A percentile compares a stretch with the other conserved stretches of the same genome.
phyloP scores from a whole-genome alignment of 1,140 invertebrate genomes.

The Pteromalus puparum region DNA sequence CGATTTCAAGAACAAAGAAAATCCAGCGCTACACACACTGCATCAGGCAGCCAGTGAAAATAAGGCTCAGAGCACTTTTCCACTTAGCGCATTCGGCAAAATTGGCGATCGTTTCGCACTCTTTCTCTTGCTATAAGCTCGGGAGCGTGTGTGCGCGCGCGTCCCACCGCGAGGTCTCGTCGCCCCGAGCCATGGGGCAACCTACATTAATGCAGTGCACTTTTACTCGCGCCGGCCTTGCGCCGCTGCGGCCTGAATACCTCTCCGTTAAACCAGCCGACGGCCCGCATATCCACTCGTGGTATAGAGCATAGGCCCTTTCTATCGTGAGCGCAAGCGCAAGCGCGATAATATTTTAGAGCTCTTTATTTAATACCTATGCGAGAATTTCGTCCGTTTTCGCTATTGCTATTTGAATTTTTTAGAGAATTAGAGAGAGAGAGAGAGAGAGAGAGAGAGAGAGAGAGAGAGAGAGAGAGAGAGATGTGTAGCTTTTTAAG shows the following conservation, averaged over 20 bases:
- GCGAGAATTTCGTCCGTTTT: neutral
- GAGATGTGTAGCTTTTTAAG: neutral
- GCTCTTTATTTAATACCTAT: neutral
- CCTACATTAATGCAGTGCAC: slow-evolving; percentile 48
- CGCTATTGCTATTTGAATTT: too few species aligned
- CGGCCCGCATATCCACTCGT: slow-evolving; percentile 21
- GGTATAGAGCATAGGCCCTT: neutral
- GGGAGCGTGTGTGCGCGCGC: too few species aligned
- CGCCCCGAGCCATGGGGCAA: slow-evolving; percentile 45
- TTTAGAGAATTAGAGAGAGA: too few species aligned
- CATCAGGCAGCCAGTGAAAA: too few species aligned
- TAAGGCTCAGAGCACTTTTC: neutral
- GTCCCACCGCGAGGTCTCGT: slow-evolving; percentile 42
- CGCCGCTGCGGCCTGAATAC: slow-evolving; percentile 48
- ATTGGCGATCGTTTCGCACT: slow-evolving; percentile 32
- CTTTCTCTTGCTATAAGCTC: neutral
- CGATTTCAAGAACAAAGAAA: neutral
- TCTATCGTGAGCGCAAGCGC: neutral
- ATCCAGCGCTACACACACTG: too few species aligned
- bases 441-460: too few species aligned
- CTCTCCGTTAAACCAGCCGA: slow-evolving; percentile 6
- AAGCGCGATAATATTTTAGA: neutral
- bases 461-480: too few species aligned
- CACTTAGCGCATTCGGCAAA: slow-evolving; percentile 13
- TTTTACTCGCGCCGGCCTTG: slow-evolving; percentile 51